Evolutionary conservation across 2,113 vertebrate species (phyloP).

Genomic region (Oenanthe oenanthe): DNA sequence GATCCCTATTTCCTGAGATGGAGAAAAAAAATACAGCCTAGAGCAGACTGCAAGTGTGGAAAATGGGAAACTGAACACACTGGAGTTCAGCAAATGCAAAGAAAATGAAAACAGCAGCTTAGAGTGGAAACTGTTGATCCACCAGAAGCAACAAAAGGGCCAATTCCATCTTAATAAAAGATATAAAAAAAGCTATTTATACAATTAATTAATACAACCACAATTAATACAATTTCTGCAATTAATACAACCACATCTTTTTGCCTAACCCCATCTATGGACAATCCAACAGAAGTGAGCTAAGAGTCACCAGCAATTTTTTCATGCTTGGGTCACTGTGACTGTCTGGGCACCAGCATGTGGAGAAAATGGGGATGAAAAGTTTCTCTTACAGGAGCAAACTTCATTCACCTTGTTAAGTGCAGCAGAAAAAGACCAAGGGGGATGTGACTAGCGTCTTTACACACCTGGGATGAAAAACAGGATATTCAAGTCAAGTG

Average conservation of each 20-base stretch:
- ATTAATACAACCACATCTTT: neutral
- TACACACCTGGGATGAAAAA: neutral
- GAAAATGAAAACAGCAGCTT: constrained; percentile 24
- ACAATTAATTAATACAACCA: neutral
- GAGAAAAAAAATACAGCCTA: neutral
- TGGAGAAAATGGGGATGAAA: neutral
- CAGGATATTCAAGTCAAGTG: neutral
- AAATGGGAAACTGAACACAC: constrained; percentile 2
- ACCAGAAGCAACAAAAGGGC: neutral
- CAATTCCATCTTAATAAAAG: neutral
- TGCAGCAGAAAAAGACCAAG: neutral
- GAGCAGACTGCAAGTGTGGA: constrained; percentile 28
- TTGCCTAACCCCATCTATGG: neutral
- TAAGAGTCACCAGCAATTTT: neutral
- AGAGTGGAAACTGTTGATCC: neutral
- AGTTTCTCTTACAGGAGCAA: neutral
- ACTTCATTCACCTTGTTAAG: neutral
- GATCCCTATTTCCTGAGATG: constrained; percentile 20
- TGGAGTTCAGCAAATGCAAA: neutral
- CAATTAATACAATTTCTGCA: no score
- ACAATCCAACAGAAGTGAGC: neutral
- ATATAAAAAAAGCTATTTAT: no score
- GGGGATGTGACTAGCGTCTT: neutral
- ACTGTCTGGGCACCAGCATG: accelerated
- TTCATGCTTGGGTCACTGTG: neutral